Conservation (phyloP, 2,888 invertebrate genomes). For the Heteropelma amictum region DNA sequence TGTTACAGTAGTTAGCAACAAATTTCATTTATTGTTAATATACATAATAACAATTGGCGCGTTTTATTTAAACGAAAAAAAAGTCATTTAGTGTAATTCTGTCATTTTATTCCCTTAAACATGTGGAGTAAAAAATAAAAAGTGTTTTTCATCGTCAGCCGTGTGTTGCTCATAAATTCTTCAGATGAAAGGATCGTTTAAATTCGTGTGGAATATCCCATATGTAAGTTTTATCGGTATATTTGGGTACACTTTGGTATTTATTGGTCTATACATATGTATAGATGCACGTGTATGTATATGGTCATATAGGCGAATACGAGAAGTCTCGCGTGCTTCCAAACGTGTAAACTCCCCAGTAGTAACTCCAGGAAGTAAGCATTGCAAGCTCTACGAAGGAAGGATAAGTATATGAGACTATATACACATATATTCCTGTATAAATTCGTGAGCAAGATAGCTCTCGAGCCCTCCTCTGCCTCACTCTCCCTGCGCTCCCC, state of each 20-base stretch:
- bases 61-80: too few species aligned
- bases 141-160: too few species aligned
- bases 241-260: not conserved
- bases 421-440: not conserved
- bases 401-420: slow-evolving; percentile 11
- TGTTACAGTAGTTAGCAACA: too few species aligned
- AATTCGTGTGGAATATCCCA: not conserved
- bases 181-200: too few species aligned
- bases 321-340: slow-evolving; percentile 5
- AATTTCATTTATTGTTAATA: too few species aligned
- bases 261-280: too few species aligned
- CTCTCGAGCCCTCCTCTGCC: not conserved
- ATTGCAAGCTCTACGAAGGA: slow-evolving; percentile 15
- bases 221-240: not conserved
- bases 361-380: slow-evolving; percentile 23
- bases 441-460: slow-evolving; percentile 8
- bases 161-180: too few species aligned
- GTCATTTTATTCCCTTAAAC: too few species aligned
- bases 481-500: not conserved
- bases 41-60: too few species aligned
- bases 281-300: too few species aligned
- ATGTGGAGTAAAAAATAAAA: too few species aligned
- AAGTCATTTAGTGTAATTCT: too few species aligned
- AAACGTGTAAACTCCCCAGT: slow-evolving; percentile 30
- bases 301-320: not conserved